Conservation (phyloP, 2,888 invertebrate species). For the Ophion ellenae region DNA sequence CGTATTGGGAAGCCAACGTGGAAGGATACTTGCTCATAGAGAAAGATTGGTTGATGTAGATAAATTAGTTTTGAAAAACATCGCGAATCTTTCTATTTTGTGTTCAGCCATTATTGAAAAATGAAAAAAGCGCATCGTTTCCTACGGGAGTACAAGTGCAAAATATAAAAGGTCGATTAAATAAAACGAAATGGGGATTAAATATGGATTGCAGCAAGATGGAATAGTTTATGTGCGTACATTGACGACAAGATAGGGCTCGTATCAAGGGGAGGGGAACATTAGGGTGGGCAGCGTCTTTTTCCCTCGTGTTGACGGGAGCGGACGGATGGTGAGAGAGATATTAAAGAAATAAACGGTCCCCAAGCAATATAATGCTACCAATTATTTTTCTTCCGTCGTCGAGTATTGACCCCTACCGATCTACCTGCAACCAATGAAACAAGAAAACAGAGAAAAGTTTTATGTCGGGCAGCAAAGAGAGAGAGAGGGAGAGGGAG, state of each 20-base stretch:
- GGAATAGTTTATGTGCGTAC: neutral
- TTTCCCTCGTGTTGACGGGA: conserved; percentile 8
- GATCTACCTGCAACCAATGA: conserved; percentile 21
- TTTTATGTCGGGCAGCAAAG: neutral
- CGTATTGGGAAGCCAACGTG: neutral
- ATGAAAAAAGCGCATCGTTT: neutral
- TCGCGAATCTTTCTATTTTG: too few species aligned
- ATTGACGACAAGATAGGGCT: neutral
- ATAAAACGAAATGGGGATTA: neutral
- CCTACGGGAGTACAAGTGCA: neutral
- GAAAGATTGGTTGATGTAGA: neutral
- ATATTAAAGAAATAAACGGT: conserved; percentile 35
- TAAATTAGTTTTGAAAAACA: too few species aligned
- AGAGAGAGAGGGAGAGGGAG: conserved; percentile 16
- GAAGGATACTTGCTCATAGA: neutral
- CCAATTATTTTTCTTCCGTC: conserved; percentile 63
- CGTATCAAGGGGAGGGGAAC: neutral
- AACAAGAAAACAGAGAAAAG: conserved; percentile 24
- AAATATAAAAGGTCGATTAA: neutral
- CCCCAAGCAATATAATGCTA: conserved; percentile 39
- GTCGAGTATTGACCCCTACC: conserved; percentile 62
- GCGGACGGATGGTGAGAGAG: conserved; percentile 12
- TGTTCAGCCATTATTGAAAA: neutral
- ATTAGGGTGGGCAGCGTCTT: neutral
- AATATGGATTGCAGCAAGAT: neutral